A percentile compares a stretch with the other conserved stretches of the same genome.
Evolutionary conservation across 2,113 vertebrate genomes (phyloP).

Genomic region (Axis porcinus): DNA sequence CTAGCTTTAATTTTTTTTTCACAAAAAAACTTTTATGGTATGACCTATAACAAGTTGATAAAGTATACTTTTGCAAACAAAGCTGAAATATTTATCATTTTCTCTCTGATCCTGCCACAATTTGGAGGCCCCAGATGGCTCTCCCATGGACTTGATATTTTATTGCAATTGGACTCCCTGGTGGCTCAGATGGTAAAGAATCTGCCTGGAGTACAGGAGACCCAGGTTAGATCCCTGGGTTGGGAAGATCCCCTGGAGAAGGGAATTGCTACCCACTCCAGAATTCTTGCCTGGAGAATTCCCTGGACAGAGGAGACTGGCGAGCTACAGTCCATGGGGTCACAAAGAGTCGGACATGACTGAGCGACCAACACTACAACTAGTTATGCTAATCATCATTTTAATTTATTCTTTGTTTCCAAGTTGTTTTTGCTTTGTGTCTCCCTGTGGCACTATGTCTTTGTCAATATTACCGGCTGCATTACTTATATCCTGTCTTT

Average conservation of each 20-base stretch:
- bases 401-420: not conserved
- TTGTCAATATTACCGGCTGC: not conserved
- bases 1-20: not conserved
- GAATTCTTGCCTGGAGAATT: not conserved
- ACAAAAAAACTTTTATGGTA: not conserved
- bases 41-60: not conserved
- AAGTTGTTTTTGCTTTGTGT: not conserved
- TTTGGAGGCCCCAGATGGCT: not conserved
- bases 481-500: not conserved
- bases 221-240: not conserved
- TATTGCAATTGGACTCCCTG: not conserved
- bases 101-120: not conserved
- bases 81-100: not conserved
- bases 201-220: not conserved
- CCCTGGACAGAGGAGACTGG: not conserved
- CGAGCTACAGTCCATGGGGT: not conserved
- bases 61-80: not conserved
- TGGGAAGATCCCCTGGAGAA: not conserved
- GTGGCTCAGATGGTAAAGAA: not conserved
- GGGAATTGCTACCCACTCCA: not conserved
- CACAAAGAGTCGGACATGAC: not conserved
- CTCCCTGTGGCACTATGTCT: not conserved
- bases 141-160: not conserved
- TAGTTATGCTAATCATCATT: not conserved
- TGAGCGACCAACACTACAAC: not conserved